Evolutionary conservation across 92 coral and sea anemone genomes (phyloP).

Genomic region (Palythoa grandis): DNA sequence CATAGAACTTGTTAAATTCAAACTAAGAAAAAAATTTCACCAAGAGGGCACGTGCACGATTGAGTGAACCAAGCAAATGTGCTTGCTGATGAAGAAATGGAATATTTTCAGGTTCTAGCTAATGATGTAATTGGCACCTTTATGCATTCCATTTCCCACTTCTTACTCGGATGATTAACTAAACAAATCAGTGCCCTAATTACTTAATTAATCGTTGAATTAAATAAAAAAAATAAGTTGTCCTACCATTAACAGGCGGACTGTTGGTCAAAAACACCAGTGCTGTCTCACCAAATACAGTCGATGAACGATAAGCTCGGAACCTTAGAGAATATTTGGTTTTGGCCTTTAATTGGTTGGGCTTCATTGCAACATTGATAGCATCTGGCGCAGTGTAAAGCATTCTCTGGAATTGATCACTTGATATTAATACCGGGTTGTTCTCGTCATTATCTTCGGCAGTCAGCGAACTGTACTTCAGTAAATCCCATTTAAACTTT

Average conservation of each 20-base stretch:
- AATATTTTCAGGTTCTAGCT: too few species aligned
- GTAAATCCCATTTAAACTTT: constrained; percentile 64
- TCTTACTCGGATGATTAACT: too few species aligned
- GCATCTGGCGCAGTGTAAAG: constrained; percentile 48
- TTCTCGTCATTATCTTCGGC: constrained; percentile 45
- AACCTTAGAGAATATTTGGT: constrained; percentile 51
- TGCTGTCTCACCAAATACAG: constrained; percentile 70
- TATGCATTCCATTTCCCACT: too few species aligned
- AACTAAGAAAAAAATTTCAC: too few species aligned
- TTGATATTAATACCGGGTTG: constrained; percentile 22
- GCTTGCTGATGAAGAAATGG: too few species aligned
- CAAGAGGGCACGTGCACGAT: too few species aligned
- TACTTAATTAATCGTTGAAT: too few species aligned
- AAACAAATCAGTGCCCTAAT: too few species aligned
- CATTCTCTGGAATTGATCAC: constrained; percentile 34
- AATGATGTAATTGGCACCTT: too few species aligned
- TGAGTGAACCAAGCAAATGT: too few species aligned
- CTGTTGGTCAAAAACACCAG: constrained; percentile 64
- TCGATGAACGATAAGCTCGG: constrained; percentile 63
- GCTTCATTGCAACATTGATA: constrained; percentile 63
- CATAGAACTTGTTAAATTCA: too few species aligned
- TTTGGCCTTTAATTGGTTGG: constrained; percentile 27
- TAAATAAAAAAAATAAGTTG: too few species aligned
- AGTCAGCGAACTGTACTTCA: constrained; percentile 30
- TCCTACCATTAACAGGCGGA: constrained; percentile 81